A percentile compares a stretch with the other conserved stretches of the same genome.
Evolutionary conservation across 2,113 vertebrate genomes (phyloP).

Genomic region (Oxyura jamaicensis): DNA sequence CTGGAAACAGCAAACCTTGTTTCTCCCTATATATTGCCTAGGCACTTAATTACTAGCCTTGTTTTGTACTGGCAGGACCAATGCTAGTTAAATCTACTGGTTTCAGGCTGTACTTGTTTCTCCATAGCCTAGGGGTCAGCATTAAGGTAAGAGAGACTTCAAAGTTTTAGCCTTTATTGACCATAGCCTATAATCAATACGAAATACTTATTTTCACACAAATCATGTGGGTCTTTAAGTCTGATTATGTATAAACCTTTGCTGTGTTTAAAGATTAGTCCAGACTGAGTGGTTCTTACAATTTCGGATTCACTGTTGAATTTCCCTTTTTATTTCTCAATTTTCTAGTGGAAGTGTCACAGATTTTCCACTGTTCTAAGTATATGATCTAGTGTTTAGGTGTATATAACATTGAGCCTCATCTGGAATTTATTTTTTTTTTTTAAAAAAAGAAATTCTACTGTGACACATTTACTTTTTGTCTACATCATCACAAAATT

Average conservation of each 20-base stretch:
- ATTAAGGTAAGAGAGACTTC: background rate
- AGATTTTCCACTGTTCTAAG: background rate
- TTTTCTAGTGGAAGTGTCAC: background rate
- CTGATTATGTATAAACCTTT: background rate
- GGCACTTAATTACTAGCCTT: background rate
- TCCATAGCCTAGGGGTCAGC: background rate
- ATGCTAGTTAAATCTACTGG: background rate
- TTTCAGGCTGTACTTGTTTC: background rate
- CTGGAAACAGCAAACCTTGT: background rate
- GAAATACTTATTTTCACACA: background rate
- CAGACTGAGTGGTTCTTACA: accelerated
- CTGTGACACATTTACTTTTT: background rate
- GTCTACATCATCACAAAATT: background rate
- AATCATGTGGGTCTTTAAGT: background rate
- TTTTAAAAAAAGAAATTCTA: background rate
- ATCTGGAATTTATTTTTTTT: background rate
- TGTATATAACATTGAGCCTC: background rate
- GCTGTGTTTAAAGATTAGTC: background rate
- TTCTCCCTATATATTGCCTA: background rate
- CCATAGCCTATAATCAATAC: background rate
- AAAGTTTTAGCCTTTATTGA: background rate
- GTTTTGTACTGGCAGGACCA: background rate
- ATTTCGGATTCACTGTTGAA: background rate
- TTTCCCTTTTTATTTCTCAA: background rate
- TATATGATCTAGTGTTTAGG: background rate